Evolutionary conservation across 2,888 invertebrate species (phyloP).

Genomic region (Orthosia gothica): DNA sequence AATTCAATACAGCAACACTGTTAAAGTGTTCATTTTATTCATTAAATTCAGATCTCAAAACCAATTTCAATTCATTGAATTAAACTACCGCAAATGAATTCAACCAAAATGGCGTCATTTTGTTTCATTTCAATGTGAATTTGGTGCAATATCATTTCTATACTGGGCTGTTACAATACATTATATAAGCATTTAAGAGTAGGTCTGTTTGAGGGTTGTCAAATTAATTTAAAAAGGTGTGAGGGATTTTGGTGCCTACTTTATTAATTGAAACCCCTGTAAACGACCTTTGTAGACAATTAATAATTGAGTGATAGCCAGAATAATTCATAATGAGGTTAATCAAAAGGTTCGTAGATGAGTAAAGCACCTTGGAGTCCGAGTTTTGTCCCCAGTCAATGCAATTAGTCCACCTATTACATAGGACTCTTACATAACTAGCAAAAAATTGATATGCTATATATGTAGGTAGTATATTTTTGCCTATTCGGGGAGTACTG

Average conservation of each 20-base stretch:
- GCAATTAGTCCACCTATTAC: too few species aligned
- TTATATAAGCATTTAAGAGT: constrained; percentile 22
- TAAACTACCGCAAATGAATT: constrained; percentile 62
- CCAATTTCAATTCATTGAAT: constrained; percentile 63
- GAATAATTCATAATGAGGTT: neutral
- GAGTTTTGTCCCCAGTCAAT: too few species aligned
- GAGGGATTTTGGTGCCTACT: neutral
- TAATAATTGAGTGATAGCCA: neutral
- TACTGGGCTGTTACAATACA: constrained; percentile 14
- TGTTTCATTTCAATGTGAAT: constrained; percentile 55
- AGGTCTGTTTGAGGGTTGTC: constrained; percentile 7
- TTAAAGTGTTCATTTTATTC: constrained; percentile 36
- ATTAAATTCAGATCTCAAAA: constrained; percentile 58
- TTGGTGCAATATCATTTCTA: constrained; percentile 47
- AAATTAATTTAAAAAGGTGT: constrained; percentile 12
- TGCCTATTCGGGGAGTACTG: too few species aligned
- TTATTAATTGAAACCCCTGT: constrained; percentile 2
- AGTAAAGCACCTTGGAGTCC: neutral
- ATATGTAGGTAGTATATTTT: too few species aligned
- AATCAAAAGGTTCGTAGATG: neutral
- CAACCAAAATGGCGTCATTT: constrained; percentile 58
- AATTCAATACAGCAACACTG: constrained; percentile 16
- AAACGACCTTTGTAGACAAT: neutral
- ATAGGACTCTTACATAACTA: too few species aligned
- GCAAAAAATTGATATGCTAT: too few species aligned